Evolutionary conservation across 2,113 vertebrate genomes (phyloP).

Genomic region (Perognathus longimembris): DNA sequence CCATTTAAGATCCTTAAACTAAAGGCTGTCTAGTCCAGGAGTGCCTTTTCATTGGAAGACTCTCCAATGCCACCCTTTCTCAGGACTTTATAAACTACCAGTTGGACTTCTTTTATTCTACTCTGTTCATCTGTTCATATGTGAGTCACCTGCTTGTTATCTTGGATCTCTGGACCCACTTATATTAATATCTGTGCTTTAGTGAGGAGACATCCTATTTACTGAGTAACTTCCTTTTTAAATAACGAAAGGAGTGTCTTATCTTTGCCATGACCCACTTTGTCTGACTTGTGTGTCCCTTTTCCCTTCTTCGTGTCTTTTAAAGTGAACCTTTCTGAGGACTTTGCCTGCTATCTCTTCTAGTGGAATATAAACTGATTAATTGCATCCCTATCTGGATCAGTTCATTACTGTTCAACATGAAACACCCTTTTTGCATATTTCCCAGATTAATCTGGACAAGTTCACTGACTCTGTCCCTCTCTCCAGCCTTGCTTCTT

Average conservation of each 20-base stretch:
- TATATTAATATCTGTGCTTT: not conserved
- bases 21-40: not conserved
- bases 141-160: not conserved
- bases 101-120: constrained; percentile 29
- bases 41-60: not conserved
- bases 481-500: not conserved
- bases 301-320: not conserved
- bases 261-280: not conserved
- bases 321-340: not conserved
- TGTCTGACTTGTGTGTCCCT: constrained; percentile 29
- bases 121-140: not conserved
- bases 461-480: not conserved
- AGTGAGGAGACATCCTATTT: constrained; percentile 1
- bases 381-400: not conserved
- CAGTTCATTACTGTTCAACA: not conserved
- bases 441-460: not conserved
- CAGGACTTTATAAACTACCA: constrained; percentile 19
- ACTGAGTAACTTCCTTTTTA: constrained; percentile 12
- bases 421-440: not conserved
- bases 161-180: constrained; percentile 7
- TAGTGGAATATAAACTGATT: not conserved
- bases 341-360: not conserved
- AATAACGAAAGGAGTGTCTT: not conserved
- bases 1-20: not conserved
- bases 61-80: not conserved